phyloP scores from a whole-genome alignment of 1,140 invertebrate species.

The Rhagoletis pomonella region DNA sequence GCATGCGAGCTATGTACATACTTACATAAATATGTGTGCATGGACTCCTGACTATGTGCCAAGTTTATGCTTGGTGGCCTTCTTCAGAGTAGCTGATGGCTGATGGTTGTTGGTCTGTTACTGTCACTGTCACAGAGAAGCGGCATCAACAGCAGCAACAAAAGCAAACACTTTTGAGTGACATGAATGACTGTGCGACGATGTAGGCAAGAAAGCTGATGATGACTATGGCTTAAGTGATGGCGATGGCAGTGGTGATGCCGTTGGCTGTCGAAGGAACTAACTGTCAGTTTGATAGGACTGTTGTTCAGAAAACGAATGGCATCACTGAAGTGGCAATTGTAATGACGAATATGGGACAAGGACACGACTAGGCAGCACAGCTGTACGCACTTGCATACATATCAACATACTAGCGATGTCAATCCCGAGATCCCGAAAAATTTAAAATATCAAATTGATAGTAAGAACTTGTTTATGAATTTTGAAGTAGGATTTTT shows the following conservation, averaged over 20 bases:
- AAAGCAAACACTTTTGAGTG: conserved; percentile 25
- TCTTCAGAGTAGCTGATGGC: not conserved
- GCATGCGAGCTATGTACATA: not conserved
- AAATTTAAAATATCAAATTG: too few species aligned
- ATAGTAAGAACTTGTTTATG: too few species aligned
- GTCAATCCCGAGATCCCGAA: too few species aligned
- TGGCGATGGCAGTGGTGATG: not conserved
- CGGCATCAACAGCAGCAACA: not conserved
- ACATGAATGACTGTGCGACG: conserved; percentile 31
- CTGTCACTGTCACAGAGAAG: not conserved
- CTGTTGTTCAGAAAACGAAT: conserved; percentile 17
- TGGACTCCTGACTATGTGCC: not conserved
- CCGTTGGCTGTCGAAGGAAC: not conserved
- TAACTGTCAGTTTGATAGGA: conserved; percentile 1
- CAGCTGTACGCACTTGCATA: not conserved
- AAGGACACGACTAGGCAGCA: conserved; percentile 6
- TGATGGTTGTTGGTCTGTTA: not conserved
- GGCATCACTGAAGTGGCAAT: conserved; percentile 32
- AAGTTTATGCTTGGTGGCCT: too few species aligned
- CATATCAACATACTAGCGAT: too few species aligned
- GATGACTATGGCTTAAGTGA: not conserved
- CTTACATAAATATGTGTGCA: not conserved
- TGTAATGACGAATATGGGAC: conserved; percentile 47
- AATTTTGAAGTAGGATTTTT: too few species aligned
- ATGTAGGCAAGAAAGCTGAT: not conserved